Conservation (phyloP, 1,140 invertebrate species). For the Limonius californicus region DNA sequence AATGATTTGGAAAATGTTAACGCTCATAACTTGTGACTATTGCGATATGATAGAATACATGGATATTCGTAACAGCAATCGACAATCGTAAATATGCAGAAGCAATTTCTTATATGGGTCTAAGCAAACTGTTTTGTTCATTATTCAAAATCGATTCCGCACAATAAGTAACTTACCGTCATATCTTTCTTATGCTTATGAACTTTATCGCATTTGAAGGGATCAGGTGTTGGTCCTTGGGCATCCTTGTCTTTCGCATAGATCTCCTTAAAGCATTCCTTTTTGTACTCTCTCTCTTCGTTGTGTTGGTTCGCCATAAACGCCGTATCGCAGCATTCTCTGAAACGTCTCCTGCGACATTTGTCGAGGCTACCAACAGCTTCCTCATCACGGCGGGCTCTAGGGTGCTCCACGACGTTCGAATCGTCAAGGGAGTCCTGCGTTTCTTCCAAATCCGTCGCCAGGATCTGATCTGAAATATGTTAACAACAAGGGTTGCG, state of each 20-base stretch:
- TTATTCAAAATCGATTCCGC: too few species aligned
- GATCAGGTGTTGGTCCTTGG: slow-evolving; percentile 27
- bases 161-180: slow-evolving; percentile 38
- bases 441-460: slow-evolving; percentile 19
- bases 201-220: slow-evolving; percentile 38
- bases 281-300: slow-evolving; percentile 32
- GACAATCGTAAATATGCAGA: too few species aligned
- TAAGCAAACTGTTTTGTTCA: too few species aligned
- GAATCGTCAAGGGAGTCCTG: slow-evolving; percentile 10
- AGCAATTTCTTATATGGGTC: too few species aligned
- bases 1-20: too few species aligned
- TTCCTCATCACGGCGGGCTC: slow-evolving; percentile 34
- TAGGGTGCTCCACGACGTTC: neutral
- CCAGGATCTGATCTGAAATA: slow-evolving; percentile 25
- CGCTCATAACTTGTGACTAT: too few species aligned
- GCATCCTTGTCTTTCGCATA: slow-evolving; percentile 31
- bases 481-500: too few species aligned
- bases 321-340: slow-evolving; percentile 37
- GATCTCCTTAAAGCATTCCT: slow-evolving; percentile 37
- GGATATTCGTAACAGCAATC: too few species aligned
- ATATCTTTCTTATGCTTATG: slow-evolving; percentile 36
- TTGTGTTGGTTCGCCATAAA: slow-evolving; percentile 29
- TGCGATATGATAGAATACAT: too few species aligned
- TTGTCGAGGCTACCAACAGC: slow-evolving; percentile 21
- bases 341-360: slow-evolving; percentile 32